phyloP scores from a whole-genome alignment of 2,888 invertebrate genomes.

The Blastobasis adustella region DNA sequence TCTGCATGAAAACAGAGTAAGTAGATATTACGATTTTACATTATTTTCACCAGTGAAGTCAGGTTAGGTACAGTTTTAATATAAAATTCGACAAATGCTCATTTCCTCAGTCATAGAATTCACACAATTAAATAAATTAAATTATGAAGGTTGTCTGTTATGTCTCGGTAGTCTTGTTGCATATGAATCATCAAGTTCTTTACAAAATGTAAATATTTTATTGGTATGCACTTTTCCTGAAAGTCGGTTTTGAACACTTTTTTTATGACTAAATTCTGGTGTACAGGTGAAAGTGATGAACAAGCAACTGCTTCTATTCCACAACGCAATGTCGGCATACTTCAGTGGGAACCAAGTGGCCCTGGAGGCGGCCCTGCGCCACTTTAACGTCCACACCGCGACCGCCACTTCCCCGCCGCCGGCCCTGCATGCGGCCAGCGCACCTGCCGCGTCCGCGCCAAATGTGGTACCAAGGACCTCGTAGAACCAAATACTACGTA shows the following conservation, averaged over 20 bases:
- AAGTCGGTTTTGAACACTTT: no score
- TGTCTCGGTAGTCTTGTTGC: no score
- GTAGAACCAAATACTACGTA: conserved; percentile 3
- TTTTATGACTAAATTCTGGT: no score
- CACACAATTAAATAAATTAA: no score
- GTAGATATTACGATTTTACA: neutral
- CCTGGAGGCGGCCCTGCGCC: conserved; percentile 93
- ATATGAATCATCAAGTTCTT: no score
- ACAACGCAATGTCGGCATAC: conserved; percentile 97
- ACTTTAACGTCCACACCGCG: conserved; percentile 89
- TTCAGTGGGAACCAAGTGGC: conserved; percentile 97
- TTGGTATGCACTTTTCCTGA: no score
- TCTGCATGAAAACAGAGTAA: conserved; percentile 96
- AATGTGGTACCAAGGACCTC: conserved; percentile 8
- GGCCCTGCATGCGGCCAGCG: conserved; percentile 10
- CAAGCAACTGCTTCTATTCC: conserved; percentile 95
- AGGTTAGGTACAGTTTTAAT: neutral
- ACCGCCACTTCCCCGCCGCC: conserved; percentile 15
- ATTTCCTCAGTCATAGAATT: no score
- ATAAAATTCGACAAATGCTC: no score
- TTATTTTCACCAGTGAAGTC: neutral
- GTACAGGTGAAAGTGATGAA: conserved; percentile 97
- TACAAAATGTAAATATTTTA: no score
- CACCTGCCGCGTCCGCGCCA: conserved; percentile 4
- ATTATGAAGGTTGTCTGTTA: no score